Base-by-base conservation (phyloP, 2,888 invertebrate species). In the Lacanobia wlatinum region DNA sequence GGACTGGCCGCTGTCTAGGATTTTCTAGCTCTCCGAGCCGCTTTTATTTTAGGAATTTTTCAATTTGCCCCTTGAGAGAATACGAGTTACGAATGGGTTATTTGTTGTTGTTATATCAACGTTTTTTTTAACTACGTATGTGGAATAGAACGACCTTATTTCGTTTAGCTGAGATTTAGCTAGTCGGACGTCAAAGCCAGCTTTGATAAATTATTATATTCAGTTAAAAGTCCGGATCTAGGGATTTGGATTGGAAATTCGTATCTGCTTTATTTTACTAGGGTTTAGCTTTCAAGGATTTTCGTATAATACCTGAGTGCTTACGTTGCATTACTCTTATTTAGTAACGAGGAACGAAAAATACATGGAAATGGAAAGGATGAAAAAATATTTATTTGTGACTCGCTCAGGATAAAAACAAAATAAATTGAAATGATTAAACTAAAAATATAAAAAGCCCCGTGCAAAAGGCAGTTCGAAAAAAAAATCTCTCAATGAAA, bases 41-140 rank as follows among this genome's bases (percentile, higher is more conserved):
- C 85, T 86, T 88, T 87, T 85, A 86, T 87, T 88, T 84, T 72
- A 87, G 90, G 92, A 92, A 92, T 92, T 92, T 92, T 92, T 89
- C 92, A 91, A 92, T 92, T 92, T 91, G 83, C 91, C 89, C 89
- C 90, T 89, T 89, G 88, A 90, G 89, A 88, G 89, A 90, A 88
- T 88, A 87, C 87, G 84, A 88, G 90, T 87, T 88, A 89, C 84
- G 88, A 88, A 89, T 88, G 85, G 84, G 84, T 86, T 88, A 85
- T 90, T 89, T 84, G 87, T 82, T 89, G 81, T 80, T 86, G 80
- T 85, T 87, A 70, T 76, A 75, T 64, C 61, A 65, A 77, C 62
- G 46, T 75, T 80, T 71, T 80, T 71, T 80, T 75, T 71, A 73
- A 67, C 58, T 71, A 55, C 48, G 80, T 80, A 64, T 71, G 52